These are phyloP conservation scores for Lepas anatifera DNA, from an alignment of 2,888 invertebrate genomes.

Conservation along the genomic window DNA sequence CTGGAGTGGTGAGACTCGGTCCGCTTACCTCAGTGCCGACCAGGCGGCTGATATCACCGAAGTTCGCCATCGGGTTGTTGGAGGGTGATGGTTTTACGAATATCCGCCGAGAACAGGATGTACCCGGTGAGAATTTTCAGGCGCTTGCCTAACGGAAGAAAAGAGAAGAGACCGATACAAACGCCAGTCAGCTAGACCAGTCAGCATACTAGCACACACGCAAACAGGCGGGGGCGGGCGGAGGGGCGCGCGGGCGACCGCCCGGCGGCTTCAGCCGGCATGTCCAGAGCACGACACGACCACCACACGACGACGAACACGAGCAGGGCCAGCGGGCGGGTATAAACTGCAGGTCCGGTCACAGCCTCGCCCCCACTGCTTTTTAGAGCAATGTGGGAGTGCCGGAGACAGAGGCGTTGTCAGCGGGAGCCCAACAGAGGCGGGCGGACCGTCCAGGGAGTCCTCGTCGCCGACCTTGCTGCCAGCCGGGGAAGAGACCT, in stretches of 20 bases:
- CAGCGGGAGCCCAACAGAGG: constrained; percentile 58
- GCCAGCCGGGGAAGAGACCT: constrained; percentile 27
- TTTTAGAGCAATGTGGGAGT: constrained; percentile 21
- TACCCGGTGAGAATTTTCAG: constrained; percentile 64
- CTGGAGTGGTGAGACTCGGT: constrained; percentile 8
- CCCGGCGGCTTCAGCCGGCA: too few species aligned
- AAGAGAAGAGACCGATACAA: background rate
- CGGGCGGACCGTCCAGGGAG: constrained; percentile 64
- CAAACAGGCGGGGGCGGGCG: background rate
- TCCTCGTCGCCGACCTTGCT: constrained; percentile 46
- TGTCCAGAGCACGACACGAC: too few species aligned
- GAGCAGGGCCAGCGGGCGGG: constrained; percentile 33
- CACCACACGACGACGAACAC: background rate
- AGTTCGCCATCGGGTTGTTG: constrained; percentile 85
- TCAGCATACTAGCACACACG: too few species aligned
- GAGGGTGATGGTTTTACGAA: constrained; percentile 81
- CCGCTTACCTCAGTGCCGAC: constrained; percentile 53
- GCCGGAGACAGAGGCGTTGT: constrained; percentile 19
- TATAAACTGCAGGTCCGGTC: constrained; percentile 22
- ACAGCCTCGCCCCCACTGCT: constrained; percentile 13
- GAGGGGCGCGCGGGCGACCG: constrained; percentile 12
- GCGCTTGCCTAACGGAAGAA: background rate
- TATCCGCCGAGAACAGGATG: constrained; percentile 94
- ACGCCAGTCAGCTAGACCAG: background rate
- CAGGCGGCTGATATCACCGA: constrained; percentile 68